Percentiles rank a stretch among this genome's conserved stretches.
Evolutionary conservation across 2,113 vertebrate species (phyloP).

Genomic region (Gadus macrocephalus): DNA sequence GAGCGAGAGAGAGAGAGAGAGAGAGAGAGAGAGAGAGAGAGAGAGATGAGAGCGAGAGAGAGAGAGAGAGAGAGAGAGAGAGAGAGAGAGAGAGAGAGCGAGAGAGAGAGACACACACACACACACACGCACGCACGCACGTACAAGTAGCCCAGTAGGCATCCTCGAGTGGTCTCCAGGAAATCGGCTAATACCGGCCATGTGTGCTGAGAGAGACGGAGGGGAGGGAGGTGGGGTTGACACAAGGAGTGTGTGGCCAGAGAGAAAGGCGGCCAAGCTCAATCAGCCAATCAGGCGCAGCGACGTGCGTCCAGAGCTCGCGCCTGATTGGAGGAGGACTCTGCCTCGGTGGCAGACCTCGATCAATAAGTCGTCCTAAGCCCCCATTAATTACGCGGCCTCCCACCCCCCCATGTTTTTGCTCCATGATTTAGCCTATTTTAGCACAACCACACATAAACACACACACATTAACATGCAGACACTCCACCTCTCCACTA

Average conservation of each 20-base stretch:
- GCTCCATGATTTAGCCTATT: neutral
- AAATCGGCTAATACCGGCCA: slow-evolving; percentile 47
- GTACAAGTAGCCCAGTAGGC: slow-evolving; percentile 33
- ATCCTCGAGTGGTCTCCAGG: slow-evolving; percentile 48
- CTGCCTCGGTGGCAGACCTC: slow-evolving; percentile 10
- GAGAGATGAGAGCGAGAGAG: no score
- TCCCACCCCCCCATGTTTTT: neutral
- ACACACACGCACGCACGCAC: no score
- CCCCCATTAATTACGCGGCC: slow-evolving; percentile 31
- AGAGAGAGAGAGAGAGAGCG: no score
- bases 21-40: no score
- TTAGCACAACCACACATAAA: neutral
- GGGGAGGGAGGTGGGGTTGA: neutral
- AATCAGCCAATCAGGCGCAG: no score
- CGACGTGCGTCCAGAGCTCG: neutral
- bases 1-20: no score
- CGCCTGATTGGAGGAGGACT: neutral
- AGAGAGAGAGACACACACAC: no score
- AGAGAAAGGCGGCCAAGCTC: neutral
- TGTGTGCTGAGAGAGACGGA: slow-evolving; percentile 16
- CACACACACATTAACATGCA: no score
- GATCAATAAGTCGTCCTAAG: slow-evolving; percentile 48
- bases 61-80: no score
- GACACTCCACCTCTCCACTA: slow-evolving; percentile 22
- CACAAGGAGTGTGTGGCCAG: neutral